Evolutionary conservation across 2,888 invertebrate species (phyloP), one percentile per base, ranked within the genome.

Genomic region (Xanthorhoe spadicearia): DNA sequence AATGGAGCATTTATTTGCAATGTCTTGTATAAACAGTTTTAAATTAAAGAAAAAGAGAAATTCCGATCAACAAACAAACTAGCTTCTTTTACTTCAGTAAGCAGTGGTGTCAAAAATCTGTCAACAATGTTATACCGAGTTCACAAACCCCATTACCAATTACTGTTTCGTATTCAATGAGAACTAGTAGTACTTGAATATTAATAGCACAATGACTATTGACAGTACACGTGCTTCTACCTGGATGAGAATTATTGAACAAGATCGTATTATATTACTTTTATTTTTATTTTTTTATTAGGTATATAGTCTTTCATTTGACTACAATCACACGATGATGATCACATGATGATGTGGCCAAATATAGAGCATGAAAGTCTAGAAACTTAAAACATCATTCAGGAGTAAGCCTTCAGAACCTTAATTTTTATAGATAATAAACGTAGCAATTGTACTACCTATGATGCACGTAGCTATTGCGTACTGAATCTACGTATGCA

Each of bases 401-500:
- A n/a, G n/a, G n/a, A n/a, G n/a, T n/a, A n/a, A n/a, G n/a, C n/a
- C n/a, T n/a, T n/a, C n/a, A n/a, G n/a, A n/a, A n/a, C n/a, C n/a
- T n/a, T n/a, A n/a, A n/a, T 48, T 7, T 13, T 17, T 8, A 15
- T 48, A 17, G 48, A 48, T 17, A 17, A 17, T 7, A 17, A 15
- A 8, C 15, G 15, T 0, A 15, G 6, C 17, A 2, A 48, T 48
- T 8, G 17, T 48, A 48, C 8, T 6, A 6, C 0, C 5, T 43
- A 13, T 43, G n/a, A 43, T 38, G 10, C 13, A 51, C 13, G 15
- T 46, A 48, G 15, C 15, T 59, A 59, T 58, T 60, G 38, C 67
- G 51, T 51, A 52, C 18, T 53, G 38, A 50, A 51, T 35, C 23
- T 59, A 67, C 59, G 63, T 59, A 67, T 55, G 59, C 51, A 49